phyloP scores from a whole-genome alignment of 1,140 invertebrate species.

The Hesperophylax magnus region DNA sequence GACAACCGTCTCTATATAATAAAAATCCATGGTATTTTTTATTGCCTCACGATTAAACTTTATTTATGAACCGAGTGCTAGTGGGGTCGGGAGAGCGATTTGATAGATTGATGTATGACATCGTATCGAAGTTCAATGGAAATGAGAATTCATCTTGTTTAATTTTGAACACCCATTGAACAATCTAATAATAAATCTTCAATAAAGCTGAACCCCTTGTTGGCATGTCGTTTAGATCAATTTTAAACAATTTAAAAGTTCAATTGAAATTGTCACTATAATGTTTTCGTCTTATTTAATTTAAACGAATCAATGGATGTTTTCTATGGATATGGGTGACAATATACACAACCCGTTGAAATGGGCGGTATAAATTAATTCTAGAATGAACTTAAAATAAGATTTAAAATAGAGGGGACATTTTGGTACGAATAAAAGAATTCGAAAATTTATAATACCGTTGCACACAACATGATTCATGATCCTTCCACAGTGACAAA shows the following conservation, averaged over 20 bases:
- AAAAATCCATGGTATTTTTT: conserved; percentile 54
- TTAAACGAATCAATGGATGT: neutral
- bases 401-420: too few relatives aligned
- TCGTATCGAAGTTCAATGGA: conserved; percentile 40
- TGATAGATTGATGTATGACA: conserved; percentile 42
- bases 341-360: too few relatives aligned
- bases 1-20: conserved; percentile 47
- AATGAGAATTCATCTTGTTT: conserved; percentile 4
- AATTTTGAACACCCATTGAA: conserved; percentile 14
- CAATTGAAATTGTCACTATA: conserved; percentile 22
- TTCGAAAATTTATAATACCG: too few relatives aligned
- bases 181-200: conserved; percentile 21
- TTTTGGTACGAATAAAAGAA: too few relatives aligned
- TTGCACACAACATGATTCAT: too few relatives aligned
- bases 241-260: conserved; percentile 31
- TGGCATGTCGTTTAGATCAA: conserved; percentile 8
- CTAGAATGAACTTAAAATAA: too few relatives aligned
- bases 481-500: too few relatives aligned
- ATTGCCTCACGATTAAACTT: conserved; percentile 53
- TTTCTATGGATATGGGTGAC: neutral
- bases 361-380: too few relatives aligned
- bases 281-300: conserved; percentile 8
- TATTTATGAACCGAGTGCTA: conserved; percentile 50
- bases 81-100: conserved; percentile 25
- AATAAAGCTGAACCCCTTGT: neutral